phyloP scores from a whole-genome alignment of 2,888 invertebrate species.

The Leucophenga maculata region DNA sequence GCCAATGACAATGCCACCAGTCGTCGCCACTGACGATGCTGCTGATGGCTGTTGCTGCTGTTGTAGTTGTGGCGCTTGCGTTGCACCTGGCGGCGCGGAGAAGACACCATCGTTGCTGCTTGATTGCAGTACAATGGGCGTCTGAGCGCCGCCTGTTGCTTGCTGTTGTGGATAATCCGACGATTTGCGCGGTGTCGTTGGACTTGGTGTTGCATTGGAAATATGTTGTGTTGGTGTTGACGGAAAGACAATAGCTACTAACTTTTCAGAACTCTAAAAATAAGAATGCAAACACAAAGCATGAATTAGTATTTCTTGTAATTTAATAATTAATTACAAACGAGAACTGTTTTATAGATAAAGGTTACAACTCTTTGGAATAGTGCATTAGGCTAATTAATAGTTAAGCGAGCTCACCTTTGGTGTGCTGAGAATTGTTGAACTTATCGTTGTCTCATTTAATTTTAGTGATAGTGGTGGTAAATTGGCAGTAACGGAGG shows the following conservation, averaged over 20 bases:
- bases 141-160: constrained; percentile 60
- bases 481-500: constrained; percentile 10
- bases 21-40: constrained; percentile 8
- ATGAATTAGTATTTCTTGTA: constrained; percentile 39
- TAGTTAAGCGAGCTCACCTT: constrained; percentile 27
- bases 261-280: constrained; percentile 81
- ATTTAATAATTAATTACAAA: no score
- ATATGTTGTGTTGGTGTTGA: constrained; percentile 75
- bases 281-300: constrained; percentile 41
- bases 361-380: no score
- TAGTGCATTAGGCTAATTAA: constrained; percentile 25
- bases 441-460: constrained; percentile 20
- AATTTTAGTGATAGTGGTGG: constrained; percentile 6
- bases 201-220: constrained; percentile 72
- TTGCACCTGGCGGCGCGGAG: constrained; percentile 68
- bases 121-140: constrained; percentile 28
- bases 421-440: constrained; percentile 23
- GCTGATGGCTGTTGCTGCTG: constrained; percentile 34
- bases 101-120: constrained; percentile 51
- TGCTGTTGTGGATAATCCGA: constrained; percentile 77
- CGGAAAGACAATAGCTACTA: constrained; percentile 81
- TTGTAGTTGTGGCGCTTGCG: constrained; percentile 34
- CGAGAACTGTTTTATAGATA: no score
- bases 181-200: constrained; percentile 79
- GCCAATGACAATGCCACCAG: constrained; percentile 35